A percentile compares a stretch with the other conserved stretches of the same genome.
Evolutionary conservation across 2,797 vertebrate species (phyloP).

Genomic region (Thalassophryne amazonica): DNA sequence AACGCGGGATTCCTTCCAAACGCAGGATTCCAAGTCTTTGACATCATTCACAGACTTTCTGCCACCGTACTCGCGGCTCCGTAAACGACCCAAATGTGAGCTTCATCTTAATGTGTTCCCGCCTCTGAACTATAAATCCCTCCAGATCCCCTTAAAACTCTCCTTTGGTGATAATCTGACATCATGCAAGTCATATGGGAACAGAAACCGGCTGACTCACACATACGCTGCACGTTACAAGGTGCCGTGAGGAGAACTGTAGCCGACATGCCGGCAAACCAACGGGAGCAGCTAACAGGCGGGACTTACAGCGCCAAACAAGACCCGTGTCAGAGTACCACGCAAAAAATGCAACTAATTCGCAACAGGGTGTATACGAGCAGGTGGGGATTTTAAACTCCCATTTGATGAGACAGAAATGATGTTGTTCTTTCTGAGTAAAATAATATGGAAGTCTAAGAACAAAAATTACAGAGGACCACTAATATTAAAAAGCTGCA

Average conservation of each 20-base stretch:
- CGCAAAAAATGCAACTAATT: too few relatives aligned
- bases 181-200: constrained; percentile 13
- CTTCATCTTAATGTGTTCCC: constrained; percentile 33
- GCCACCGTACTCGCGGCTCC: constrained; percentile 4
- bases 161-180: constrained; percentile 11
- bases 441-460: too few relatives aligned
- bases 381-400: too few relatives aligned
- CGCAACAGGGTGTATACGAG: too few relatives aligned
- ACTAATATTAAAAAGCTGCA: too few relatives aligned
- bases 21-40: constrained; percentile 27
- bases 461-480: too few relatives aligned
- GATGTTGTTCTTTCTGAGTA: too few relatives aligned
- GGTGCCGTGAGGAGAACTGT: neutral
- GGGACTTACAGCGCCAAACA: too few relatives aligned
- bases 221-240: neutral
- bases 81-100: constrained; percentile 26
- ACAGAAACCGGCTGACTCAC: neutral
- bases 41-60: constrained; percentile 12
- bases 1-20: neutral
- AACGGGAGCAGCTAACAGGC: too few relatives aligned
- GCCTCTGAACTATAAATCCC: constrained; percentile 23
- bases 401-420: too few relatives aligned
- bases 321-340: too few relatives aligned
- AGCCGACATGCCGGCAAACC: too few relatives aligned
- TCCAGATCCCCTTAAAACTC: constrained; percentile 28